phyloP scores from a whole-genome alignment of 2,888 invertebrate genomes.

The Silvanus unidentatus region DNA sequence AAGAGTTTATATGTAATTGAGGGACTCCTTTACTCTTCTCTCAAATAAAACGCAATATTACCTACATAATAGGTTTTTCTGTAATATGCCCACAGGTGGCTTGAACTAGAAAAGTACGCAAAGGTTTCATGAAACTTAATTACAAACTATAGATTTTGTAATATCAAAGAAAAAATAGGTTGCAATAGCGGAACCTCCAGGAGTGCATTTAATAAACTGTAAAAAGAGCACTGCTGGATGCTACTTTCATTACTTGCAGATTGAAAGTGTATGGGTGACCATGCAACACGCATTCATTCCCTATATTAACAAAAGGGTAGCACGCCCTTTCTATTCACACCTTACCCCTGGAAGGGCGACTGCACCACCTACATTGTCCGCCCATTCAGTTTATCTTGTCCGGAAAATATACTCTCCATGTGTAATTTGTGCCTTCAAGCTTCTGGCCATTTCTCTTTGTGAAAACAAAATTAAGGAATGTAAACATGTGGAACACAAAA shows the following conservation, averaged over 20 bases:
- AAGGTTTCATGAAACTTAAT: too few species aligned
- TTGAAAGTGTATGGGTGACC: constrained; percentile 10
- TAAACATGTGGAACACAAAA: constrained; percentile 11
- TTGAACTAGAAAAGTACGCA: too few species aligned
- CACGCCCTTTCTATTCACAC: constrained; percentile 17
- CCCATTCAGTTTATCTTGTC: constrained; percentile 13
- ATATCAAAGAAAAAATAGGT: too few species aligned
- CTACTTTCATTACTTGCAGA: constrained; percentile 12
- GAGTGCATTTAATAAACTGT: constrained; percentile 14
- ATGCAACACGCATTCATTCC: constrained; percentile 7
- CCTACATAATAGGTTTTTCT: too few species aligned
- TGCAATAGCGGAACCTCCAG: constrained; percentile 9
- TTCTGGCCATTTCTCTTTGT: constrained; percentile 14
- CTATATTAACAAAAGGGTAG: constrained; percentile 13
- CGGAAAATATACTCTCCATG: constrained; percentile 8
- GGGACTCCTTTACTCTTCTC: too few species aligned
- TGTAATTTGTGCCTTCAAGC: constrained; percentile 1
- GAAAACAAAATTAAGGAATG: constrained; percentile 17
- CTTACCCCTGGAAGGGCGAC: constrained; percentile 11
- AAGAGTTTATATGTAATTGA: too few species aligned
- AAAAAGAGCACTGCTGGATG: constrained; percentile 13
- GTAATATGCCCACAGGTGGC: too few species aligned
- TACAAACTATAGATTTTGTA: too few species aligned
- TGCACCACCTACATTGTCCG: constrained; percentile 9
- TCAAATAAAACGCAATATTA: too few species aligned